Percentiles rank a stretch among this genome's conserved stretches.
phyloP scores from a whole-genome alignment of 2,888 invertebrate genomes.

The Lasioglossum zephyrum region DNA sequence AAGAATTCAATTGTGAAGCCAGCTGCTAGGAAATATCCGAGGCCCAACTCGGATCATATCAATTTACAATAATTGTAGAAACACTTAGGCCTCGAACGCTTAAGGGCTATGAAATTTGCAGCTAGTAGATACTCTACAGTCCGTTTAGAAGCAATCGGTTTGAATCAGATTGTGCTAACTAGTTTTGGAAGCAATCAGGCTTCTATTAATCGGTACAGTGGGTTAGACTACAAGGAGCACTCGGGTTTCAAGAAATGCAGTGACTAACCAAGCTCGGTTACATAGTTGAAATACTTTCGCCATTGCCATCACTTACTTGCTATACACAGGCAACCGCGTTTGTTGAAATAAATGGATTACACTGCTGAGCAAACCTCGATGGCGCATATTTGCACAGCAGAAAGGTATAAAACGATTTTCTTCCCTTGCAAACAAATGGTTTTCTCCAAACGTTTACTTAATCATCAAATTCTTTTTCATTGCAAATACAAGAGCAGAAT shows the following conservation, averaged over 20 bases:
- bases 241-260: neutral
- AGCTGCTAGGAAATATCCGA: neutral
- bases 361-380: neutral
- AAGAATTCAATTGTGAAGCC: neutral
- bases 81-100: neutral
- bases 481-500: neutral
- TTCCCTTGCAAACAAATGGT: neutral
- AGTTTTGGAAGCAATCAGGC: slow-evolving; percentile 12
- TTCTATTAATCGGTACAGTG: slow-evolving; percentile 11
- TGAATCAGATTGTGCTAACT: slow-evolving; percentile 17
- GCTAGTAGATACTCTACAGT: slow-evolving; percentile 3
- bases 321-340: neutral
- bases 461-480: neutral
- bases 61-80: neutral
- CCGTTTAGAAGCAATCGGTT: slow-evolving; percentile 6
- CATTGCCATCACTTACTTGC: neutral
- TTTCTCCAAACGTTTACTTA: neutral
- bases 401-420: neutral
- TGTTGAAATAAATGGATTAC: neutral
- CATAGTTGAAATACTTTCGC: slow-evolving; percentile 11
- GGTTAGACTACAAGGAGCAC: neutral
- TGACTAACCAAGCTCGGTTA: neutral
- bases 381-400: neutral
- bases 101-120: neutral
- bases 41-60: neutral